These are phyloP conservation scores for Phaethon lepturus DNA, from an alignment of 2,113 vertebrate genomes.

Conservation along the genomic window DNA sequence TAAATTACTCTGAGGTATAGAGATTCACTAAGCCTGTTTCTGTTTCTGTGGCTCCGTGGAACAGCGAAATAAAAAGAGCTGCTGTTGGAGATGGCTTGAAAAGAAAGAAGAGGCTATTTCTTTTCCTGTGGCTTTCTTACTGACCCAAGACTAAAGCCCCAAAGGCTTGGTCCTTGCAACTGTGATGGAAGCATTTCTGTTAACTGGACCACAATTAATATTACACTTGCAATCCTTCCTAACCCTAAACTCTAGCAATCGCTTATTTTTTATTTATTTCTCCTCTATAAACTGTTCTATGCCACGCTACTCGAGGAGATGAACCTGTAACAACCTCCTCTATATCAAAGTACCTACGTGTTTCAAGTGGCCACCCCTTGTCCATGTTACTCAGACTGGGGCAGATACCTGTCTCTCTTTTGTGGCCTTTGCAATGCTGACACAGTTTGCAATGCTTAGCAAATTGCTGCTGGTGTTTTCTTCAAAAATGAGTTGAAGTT, in stretches of 20 bases:
- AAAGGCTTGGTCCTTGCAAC: neutral
- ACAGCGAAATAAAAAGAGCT: neutral
- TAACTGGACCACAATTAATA: neutral
- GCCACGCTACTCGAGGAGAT: accelerated
- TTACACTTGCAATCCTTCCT: neutral
- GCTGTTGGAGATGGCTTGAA: neutral
- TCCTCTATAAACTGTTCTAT: neutral
- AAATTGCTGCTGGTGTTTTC: neutral
- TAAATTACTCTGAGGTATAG: neutral
- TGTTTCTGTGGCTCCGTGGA: neutral
- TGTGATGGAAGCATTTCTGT: neutral
- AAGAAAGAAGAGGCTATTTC: neutral
- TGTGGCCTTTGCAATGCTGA: neutral
- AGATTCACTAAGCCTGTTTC: neutral
- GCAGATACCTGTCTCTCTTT: neutral
- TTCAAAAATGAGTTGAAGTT: neutral
- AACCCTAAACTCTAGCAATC: neutral
- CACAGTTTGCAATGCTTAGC: neutral
- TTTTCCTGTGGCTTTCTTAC: neutral
- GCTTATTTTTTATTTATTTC: neutral
- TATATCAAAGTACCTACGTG: neutral
- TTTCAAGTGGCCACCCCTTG: neutral
- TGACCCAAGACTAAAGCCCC: neutral
- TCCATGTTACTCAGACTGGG: neutral
- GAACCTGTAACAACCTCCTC: neutral